Conservation (phyloP, 2,888 invertebrate genomes). For the Actias luna region DNA sequence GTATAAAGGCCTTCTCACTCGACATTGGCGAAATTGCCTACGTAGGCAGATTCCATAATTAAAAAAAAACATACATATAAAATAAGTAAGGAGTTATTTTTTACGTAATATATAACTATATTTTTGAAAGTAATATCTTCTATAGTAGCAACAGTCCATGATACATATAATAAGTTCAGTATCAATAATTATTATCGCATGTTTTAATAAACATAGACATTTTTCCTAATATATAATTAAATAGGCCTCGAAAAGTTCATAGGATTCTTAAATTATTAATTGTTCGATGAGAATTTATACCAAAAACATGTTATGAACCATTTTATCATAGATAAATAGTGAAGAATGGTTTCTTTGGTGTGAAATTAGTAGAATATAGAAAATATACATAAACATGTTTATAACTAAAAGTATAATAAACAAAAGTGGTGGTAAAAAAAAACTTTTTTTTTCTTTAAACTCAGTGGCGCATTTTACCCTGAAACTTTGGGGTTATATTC, state of each 20-base stretch:
- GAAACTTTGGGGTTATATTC: no score
- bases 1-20: no score
- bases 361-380: not conserved
- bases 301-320: not conserved
- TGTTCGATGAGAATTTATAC: not conserved
- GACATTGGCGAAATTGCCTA: no score
- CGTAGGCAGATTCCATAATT: no score
- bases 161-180: not conserved
- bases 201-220: not conserved
- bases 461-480: not conserved
- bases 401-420: not conserved
- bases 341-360: slow-evolving; percentile 10
- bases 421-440: not conserved
- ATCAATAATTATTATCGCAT: not conserved
- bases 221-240: not conserved
- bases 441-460: not conserved
- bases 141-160: not conserved
- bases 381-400: not conserved
- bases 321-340: not conserved
- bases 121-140: not conserved
- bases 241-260: not conserved
- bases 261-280: not conserved
- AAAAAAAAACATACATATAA: not conserved
- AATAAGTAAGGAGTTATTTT: not conserved
- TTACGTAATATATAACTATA: not conserved